Conservation (phyloP, 2,888 invertebrate species). For the Xylota sylvarum region DNA sequence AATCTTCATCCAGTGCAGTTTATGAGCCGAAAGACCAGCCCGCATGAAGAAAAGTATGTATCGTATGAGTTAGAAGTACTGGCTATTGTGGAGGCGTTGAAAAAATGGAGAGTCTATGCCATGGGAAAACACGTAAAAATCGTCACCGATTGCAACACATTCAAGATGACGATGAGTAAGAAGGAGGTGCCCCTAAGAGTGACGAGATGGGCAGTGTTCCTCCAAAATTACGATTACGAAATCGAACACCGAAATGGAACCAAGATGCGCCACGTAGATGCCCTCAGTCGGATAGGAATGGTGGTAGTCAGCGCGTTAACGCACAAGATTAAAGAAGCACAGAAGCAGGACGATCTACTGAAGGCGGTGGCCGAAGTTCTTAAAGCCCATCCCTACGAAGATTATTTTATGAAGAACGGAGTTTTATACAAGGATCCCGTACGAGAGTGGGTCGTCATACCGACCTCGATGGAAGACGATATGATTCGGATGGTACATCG, state of each 20-base stretch:
- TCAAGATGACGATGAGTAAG: slow-evolving; percentile 27
- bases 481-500: background rate
- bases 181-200: slow-evolving; percentile 29
- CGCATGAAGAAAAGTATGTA: slow-evolving; percentile 70
- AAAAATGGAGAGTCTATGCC: slow-evolving; percentile 68
- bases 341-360: background rate
- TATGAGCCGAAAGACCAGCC: slow-evolving; percentile 77
- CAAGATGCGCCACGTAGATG: slow-evolving; percentile 1
- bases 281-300: background rate
- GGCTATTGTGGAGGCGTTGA: slow-evolving; percentile 73
- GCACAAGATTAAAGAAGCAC: no score
- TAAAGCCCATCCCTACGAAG: background rate
- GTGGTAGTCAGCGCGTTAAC: no score
- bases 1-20: no score
- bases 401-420: background rate
- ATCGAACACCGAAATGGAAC: no score
- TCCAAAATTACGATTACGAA: no score
- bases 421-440: background rate
- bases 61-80: slow-evolving; percentile 78
- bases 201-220: slow-evolving; percentile 26
- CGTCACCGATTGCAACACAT: slow-evolving; percentile 32
- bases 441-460: background rate
- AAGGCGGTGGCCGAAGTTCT: background rate
- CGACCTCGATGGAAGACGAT: background rate
- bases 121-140: slow-evolving; percentile 20